Evolutionary conservation across 2,888 invertebrate species (phyloP).

Genomic region (Drosophila mettleri): DNA sequence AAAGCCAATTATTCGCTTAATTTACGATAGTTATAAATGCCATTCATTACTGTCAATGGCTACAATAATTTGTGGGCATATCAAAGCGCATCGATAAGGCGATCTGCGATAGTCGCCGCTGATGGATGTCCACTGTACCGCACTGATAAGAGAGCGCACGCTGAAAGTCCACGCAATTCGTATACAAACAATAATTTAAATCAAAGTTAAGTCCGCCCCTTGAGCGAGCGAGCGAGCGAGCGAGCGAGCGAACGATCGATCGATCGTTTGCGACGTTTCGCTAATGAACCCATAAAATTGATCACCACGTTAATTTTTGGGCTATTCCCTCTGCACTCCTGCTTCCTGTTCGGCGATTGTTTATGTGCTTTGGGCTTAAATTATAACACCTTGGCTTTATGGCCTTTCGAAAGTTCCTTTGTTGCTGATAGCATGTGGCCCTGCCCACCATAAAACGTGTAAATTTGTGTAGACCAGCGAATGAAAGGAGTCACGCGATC

Average conservation of each 20-base stretch:
- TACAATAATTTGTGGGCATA: slow-evolving; percentile 47
- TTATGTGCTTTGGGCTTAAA: slow-evolving; percentile 48
- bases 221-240: slow-evolving; percentile 58
- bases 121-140: slow-evolving; percentile 52
- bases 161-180: slow-evolving; percentile 36
- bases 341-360: slow-evolving; percentile 16
- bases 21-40: slow-evolving; percentile 49
- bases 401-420: slow-evolving; percentile 29
- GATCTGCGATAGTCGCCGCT: slow-evolving; percentile 39
- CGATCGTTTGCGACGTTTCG: slow-evolving; percentile 52
- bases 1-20: slow-evolving; percentile 65
- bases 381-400: slow-evolving; percentile 69
- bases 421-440: slow-evolving; percentile 45
- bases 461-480: slow-evolving; percentile 55
- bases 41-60: slow-evolving; percentile 74
- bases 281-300: slow-evolving; percentile 80
- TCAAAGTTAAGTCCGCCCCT: slow-evolving; percentile 68
- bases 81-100: slow-evolving; percentile 40
- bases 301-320: slow-evolving; percentile 73
- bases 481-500: slow-evolving; percentile 66
- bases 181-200: slow-evolving; percentile 71
- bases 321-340: neutral
- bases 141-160: slow-evolving; percentile 28
- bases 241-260: slow-evolving; percentile 67
- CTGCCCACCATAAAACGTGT: slow-evolving; percentile 60